phyloP scores from a whole-genome alignment of 2,113 vertebrate genomes.

The Phrynocephalus versicolor region DNA sequence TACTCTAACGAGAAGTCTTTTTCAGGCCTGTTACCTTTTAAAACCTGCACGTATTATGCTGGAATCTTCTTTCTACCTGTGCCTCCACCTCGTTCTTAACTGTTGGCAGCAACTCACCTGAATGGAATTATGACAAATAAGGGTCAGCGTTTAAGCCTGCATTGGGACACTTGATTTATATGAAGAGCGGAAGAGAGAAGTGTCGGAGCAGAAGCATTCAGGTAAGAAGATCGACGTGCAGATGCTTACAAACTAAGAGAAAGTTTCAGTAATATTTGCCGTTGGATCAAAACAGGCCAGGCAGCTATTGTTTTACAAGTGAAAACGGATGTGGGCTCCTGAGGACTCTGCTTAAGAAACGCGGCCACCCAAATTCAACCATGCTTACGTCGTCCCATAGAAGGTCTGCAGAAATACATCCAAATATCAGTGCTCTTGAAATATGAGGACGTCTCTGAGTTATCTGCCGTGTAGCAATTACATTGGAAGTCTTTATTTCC shows the following conservation, averaged over 20 bases:
- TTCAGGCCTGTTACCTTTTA: too few species aligned
- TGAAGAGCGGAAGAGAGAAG: constrained; percentile 4
- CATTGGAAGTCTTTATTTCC: neutral
- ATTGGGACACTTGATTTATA: constrained; percentile 39
- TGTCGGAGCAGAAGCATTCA: constrained; percentile 30
- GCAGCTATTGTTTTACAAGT: neutral
- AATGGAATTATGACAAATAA: constrained; percentile 54
- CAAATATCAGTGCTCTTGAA: too few species aligned
- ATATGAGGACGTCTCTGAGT: too few species aligned
- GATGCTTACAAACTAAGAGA: neutral
- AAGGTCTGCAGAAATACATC: too few species aligned
- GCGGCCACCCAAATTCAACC: neutral
- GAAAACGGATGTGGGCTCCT: neutral
- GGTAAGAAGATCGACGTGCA: neutral
- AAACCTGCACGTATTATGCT: too few species aligned
- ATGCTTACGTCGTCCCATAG: too few species aligned
- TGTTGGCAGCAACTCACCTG: constrained; percentile 48
- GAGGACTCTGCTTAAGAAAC: neutral
- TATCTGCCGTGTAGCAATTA: neutral
- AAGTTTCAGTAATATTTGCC: too few species aligned
- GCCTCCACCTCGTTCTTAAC: neutral
- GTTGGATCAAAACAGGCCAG: neutral
- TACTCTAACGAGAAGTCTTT: too few species aligned
- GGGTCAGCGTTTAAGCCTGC: constrained; percentile 40
- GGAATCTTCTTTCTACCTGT: too few species aligned